Conservation (phyloP, 2,113 vertebrate species). For the Camelus bactrianus region DNA sequence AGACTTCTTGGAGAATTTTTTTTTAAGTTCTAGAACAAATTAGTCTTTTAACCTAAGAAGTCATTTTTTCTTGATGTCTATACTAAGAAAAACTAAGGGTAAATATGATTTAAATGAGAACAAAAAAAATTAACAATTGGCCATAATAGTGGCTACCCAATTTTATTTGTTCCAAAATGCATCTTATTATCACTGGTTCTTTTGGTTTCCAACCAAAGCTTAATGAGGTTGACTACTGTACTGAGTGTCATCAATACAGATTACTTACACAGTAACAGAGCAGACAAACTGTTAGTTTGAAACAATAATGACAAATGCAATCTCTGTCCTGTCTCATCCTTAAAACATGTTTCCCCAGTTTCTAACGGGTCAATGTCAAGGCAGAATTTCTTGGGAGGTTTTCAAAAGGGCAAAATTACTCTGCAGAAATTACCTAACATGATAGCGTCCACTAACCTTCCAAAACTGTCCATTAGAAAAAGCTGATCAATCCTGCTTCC, state of each 20-base stretch:
- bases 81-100: background rate
- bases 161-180: background rate
- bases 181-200: background rate
- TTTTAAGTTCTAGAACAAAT: background rate
- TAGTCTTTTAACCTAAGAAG: background rate
- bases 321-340: background rate
- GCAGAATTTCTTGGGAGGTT: background rate
- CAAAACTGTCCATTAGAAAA: slow-evolving; percentile 15
- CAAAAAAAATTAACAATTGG: background rate
- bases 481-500: background rate
- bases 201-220: background rate
- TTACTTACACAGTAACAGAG: background rate
- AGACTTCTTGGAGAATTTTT: background rate
- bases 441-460: background rate
- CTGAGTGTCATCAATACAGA: background rate
- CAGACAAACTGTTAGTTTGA: background rate
- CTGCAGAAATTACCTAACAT: background rate
- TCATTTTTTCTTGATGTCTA: background rate
- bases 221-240: background rate
- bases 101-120: slow-evolving; percentile 13
- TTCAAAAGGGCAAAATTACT: background rate
- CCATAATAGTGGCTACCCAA: background rate
- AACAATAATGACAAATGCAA: background rate
- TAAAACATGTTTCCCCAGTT: background rate
- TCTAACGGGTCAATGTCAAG: background rate